Evolutionary conservation across 2,113 vertebrate genomes (phyloP).

Genomic region (Podocnemis expansa): DNA sequence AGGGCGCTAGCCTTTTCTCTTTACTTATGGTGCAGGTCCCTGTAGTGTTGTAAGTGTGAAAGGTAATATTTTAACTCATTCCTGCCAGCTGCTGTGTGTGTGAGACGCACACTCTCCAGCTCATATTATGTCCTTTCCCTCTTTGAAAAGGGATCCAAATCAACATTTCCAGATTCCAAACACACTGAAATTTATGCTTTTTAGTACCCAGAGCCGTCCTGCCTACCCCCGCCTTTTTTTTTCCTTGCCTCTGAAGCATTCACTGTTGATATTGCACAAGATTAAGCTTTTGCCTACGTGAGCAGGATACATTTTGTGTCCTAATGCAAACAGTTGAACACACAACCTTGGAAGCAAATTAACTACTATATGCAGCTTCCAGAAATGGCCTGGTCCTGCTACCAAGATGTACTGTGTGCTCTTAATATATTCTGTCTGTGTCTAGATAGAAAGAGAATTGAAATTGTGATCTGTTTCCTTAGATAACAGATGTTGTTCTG

Average conservation of each 20-base stretch:
- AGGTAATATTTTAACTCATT: neutral
- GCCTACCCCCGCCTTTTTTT: too few species aligned
- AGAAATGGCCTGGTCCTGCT: neutral
- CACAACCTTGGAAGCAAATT: neutral
- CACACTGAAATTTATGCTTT: neutral
- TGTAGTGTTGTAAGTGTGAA: neutral
- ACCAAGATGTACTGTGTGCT: neutral
- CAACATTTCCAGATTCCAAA: neutral
- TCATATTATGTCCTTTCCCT: neutral
- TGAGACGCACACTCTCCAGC: accelerated
- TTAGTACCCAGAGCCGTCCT: neutral
- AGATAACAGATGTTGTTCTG: neutral
- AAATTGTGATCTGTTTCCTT: neutral
- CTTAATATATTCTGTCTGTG: neutral
- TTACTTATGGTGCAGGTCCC: neutral
- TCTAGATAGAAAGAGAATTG: neutral
- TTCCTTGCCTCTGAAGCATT: neutral
- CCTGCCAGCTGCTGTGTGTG: neutral
- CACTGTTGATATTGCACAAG: neutral
- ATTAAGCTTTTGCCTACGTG: neutral
- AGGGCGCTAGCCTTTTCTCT: neutral
- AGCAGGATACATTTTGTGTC: neutral
- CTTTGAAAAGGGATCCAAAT: neutral
- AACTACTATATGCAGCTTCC: neutral
- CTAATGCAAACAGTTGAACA: neutral